Conservation (phyloP, 2,797 vertebrate genomes). For the Salmo trutta region DNA sequence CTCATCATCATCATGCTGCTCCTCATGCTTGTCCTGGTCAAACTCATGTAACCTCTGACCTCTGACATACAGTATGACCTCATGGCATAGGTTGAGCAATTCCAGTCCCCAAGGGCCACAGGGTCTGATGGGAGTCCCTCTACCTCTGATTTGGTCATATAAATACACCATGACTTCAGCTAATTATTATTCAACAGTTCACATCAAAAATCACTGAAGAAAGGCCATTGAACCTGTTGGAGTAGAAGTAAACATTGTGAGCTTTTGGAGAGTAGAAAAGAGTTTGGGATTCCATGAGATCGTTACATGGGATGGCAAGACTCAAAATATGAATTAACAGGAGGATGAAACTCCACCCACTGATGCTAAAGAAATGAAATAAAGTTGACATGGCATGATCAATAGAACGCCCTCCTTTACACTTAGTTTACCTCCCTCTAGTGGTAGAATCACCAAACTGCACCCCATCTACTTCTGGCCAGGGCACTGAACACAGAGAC, state of each 20-base stretch:
- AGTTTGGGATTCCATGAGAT: not conserved
- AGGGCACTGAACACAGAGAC: not conserved
- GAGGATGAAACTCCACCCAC: no score
- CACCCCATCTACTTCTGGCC: not conserved
- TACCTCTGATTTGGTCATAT: no score
- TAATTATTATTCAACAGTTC: constrained; percentile 5
- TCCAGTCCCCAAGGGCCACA: not conserved
- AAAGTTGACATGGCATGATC: not conserved
- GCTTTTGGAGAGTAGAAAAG: not conserved
- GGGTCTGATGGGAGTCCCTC: not conserved
- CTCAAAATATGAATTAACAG: not conserved
- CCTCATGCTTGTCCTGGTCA: constrained; percentile 77
- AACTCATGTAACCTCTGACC: constrained; percentile 69
- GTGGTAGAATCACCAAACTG: not conserved
- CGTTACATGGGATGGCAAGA: not conserved
- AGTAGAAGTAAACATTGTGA: not conserved
- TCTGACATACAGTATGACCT: not conserved
- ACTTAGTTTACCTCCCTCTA: not conserved
- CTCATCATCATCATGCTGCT: constrained; percentile 78
- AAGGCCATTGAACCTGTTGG: not conserved
- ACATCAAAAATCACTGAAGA: not conserved
- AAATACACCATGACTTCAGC: not conserved
- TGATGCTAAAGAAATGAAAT: not conserved
- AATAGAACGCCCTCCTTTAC: not conserved
- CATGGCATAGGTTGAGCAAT: not conserved